Conservation (phyloP, 2,888 invertebrate genomes). For the Keiferia lycopersicella region DNA sequence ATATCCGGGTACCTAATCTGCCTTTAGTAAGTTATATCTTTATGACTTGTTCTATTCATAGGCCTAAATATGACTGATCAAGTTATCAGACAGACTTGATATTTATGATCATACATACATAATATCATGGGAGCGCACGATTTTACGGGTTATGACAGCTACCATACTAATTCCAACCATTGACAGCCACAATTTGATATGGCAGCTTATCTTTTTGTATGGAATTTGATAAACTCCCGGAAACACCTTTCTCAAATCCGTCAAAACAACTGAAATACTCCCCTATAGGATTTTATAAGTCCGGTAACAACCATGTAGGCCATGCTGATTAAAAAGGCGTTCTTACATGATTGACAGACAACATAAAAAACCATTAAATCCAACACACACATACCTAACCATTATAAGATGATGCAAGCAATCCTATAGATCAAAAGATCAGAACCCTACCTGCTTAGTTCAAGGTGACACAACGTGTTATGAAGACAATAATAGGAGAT, state of each 20-base stretch:
- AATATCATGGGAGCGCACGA: too few relatives aligned
- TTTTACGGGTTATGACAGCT: too few relatives aligned
- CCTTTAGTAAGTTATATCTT: not conserved
- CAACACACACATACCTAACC: not conserved
- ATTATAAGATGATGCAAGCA: not conserved
- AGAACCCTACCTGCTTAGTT: not conserved
- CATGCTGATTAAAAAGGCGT: not conserved
- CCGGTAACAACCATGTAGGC: too few relatives aligned
- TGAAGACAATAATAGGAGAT: not conserved
- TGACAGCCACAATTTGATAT: too few relatives aligned
- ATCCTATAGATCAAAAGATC: not conserved
- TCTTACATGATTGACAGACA: not conserved
- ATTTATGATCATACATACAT: too few relatives aligned
- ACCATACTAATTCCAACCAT: too few relatives aligned
- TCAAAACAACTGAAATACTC: too few relatives aligned
- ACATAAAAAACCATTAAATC: not conserved
- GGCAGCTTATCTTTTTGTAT: too few relatives aligned
- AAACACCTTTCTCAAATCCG: too few relatives aligned
- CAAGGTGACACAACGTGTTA: conserved; percentile 1
- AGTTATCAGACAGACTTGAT: too few relatives aligned
- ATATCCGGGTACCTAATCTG: conserved; percentile 18
- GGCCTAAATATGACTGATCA: not conserved
- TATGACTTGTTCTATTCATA: conserved; percentile 5
- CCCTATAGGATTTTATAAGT: too few relatives aligned
- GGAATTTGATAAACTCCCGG: too few relatives aligned